Conservation (phyloP, 2,113 vertebrate species). For the Camelus bactrianus region DNA sequence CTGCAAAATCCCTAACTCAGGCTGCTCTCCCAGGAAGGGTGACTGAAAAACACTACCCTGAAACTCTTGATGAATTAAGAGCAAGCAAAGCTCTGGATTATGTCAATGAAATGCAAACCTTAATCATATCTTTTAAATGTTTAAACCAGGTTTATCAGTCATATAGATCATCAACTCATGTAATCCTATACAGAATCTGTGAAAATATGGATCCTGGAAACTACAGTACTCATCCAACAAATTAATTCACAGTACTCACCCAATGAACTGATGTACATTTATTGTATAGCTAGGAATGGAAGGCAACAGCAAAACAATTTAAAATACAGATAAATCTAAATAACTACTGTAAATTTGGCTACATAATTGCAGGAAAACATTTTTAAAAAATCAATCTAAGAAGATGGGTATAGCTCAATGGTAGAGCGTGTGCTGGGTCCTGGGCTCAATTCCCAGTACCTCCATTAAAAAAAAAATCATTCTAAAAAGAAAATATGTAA, state of each 20-base stretch:
- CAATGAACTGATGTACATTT: constrained; percentile 24
- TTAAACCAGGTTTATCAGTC: constrained; percentile 15
- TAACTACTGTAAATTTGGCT: neutral
- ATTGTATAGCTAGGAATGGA: neutral
- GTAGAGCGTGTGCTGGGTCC: too few species aligned
- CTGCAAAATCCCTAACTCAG: constrained; percentile 42
- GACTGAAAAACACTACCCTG: neutral
- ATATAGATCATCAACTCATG: neutral
- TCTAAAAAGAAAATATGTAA: constrained; percentile 41
- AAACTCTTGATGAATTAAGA: neutral
- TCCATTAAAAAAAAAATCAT: neutral
- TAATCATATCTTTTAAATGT: constrained; percentile 26
- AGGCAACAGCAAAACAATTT: constrained; percentile 31
- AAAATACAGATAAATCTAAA: neutral
- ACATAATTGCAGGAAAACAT: constrained; percentile 1
- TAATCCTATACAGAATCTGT: neutral
- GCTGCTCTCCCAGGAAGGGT: neutral
- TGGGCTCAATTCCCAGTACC: too few species aligned
- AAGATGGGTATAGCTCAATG: neutral
- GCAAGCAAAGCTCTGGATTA: constrained; percentile 5
- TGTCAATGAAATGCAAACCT: constrained; percentile 54
- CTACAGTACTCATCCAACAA: neutral
- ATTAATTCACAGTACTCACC: neutral
- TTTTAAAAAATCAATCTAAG: constrained; percentile 35
- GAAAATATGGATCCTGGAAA: neutral